phyloP scores from a whole-genome alignment of 2,797 vertebrate genomes.

The Rallus crepitans region DNA sequence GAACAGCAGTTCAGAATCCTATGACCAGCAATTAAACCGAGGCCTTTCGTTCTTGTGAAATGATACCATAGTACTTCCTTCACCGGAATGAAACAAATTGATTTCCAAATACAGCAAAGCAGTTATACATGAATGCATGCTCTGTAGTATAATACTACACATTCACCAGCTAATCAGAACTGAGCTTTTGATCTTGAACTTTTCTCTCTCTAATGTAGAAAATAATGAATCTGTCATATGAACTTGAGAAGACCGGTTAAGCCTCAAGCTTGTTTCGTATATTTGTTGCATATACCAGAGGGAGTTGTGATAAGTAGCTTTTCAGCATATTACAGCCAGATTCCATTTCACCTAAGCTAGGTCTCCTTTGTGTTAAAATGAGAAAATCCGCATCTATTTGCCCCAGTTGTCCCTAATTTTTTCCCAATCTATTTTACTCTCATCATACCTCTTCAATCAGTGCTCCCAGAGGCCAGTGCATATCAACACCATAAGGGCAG shows the following conservation, averaged over 20 bases:
- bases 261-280: conserved; percentile 9
- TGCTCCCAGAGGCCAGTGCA: conserved; percentile 2
- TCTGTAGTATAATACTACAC: background rate
- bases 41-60: conserved; percentile 28
- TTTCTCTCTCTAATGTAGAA: conserved; percentile 22
- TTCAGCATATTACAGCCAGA: conserved; percentile 59
- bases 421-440: conserved; percentile 40
- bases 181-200: conserved; percentile 33
- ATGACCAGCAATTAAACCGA: background rate
- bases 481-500: conserved; percentile 13
- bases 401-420: conserved; percentile 57
- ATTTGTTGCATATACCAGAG: conserved; percentile 43
- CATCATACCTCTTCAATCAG: conserved; percentile 35
- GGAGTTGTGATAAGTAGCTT: conserved; percentile 57
- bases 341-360: conserved; percentile 60
- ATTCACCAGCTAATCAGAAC: conserved; percentile 36
- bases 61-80: background rate
- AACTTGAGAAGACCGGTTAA: conserved; percentile 4
- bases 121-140: background rate
- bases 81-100: conserved; percentile 33
- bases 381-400: conserved; percentile 28
- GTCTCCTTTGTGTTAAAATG: conserved; percentile 61
- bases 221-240: conserved; percentile 42
- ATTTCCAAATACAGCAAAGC: background rate
- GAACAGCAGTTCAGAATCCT: background rate